phyloP scores from a whole-genome alignment of 2,888 invertebrate genomes.

The Lasioglossum oenotherae region DNA sequence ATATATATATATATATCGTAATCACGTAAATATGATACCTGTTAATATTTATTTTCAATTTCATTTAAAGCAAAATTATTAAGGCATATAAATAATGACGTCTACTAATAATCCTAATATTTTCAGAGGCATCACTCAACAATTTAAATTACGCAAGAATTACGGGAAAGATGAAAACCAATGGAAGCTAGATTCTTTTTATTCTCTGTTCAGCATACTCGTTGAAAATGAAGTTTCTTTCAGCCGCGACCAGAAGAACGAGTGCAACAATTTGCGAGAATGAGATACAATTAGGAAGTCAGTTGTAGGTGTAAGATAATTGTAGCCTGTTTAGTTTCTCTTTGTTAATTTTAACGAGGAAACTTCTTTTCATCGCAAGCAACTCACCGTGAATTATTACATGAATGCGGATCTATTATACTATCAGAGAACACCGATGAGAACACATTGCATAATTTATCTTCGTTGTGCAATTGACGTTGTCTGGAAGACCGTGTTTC shows the following conservation, averaged over 20 bases:
- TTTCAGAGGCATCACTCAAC: background rate
- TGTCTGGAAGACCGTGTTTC: background rate
- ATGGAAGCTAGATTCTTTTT: background rate
- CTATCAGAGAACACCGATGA: background rate
- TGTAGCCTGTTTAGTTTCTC: slow-evolving; percentile 12
- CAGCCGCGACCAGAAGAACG: background rate
- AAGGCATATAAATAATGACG: background rate
- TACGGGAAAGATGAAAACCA: background rate
- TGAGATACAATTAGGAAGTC: slow-evolving; percentile 34
- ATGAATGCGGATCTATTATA: slow-evolving; percentile 7
- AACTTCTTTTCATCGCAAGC: slow-evolving; percentile 22
- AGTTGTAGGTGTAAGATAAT: slow-evolving; percentile 28
- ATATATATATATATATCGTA: too few relatives aligned
- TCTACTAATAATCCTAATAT: background rate
- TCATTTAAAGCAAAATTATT: too few relatives aligned
- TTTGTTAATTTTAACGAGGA: slow-evolving; percentile 53
- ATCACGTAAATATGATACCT: background rate
- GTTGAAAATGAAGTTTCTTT: slow-evolving; percentile 14
- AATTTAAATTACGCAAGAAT: background rate
- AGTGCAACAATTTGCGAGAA: background rate
- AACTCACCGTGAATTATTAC: slow-evolving; percentile 38
- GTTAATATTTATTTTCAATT: background rate
- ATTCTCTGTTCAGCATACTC: background rate
- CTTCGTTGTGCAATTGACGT: slow-evolving; percentile 25
- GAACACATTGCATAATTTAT: slow-evolving; percentile 36